These are phyloP conservation scores for Mimas tiliae DNA, from an alignment of 2,888 invertebrate species.

Conservation along the genomic window DNA sequence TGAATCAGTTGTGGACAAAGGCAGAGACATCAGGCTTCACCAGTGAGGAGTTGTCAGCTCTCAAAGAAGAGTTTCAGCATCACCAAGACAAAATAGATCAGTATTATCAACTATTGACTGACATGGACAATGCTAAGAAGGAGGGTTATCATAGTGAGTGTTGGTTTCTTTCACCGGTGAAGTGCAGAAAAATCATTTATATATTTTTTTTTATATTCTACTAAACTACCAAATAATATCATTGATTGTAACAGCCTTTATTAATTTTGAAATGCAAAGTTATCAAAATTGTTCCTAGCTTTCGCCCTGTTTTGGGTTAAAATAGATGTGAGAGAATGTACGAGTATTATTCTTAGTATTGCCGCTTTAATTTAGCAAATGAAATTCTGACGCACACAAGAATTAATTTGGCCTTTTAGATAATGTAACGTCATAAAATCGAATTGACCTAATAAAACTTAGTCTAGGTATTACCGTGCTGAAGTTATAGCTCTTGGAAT, in stretches of 20 bases:
- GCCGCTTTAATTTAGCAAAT: constrained; percentile 16
- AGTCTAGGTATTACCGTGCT: not conserved
- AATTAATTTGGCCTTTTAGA: constrained; percentile 26
- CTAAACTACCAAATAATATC: not conserved
- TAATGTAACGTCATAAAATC: constrained; percentile 2
- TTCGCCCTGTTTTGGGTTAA: not conserved
- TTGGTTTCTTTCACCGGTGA: not conserved
- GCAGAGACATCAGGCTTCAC: constrained; percentile 95
- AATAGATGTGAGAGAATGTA: not conserved
- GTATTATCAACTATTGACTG: constrained; percentile 91
- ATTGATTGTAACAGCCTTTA: not conserved
- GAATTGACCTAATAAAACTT: constrained; percentile 15
- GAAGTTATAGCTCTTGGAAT: not conserved
- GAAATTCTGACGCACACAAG: constrained; percentile 12
- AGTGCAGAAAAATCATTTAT: not conserved
- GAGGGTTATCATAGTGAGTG: constrained; percentile 88
- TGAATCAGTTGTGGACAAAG: constrained; percentile 95
- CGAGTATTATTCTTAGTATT: not conserved
- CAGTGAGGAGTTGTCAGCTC: constrained; percentile 90
- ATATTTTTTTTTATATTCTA: not conserved
- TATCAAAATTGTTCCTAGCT: not conserved
- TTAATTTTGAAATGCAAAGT: not conserved
- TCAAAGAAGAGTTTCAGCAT: constrained; percentile 95
- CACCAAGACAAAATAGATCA: constrained; percentile 97
- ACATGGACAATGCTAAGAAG: constrained; percentile 85